Conservation (phyloP, 2,113 vertebrate genomes). For the Stictonetta naevosa region DNA sequence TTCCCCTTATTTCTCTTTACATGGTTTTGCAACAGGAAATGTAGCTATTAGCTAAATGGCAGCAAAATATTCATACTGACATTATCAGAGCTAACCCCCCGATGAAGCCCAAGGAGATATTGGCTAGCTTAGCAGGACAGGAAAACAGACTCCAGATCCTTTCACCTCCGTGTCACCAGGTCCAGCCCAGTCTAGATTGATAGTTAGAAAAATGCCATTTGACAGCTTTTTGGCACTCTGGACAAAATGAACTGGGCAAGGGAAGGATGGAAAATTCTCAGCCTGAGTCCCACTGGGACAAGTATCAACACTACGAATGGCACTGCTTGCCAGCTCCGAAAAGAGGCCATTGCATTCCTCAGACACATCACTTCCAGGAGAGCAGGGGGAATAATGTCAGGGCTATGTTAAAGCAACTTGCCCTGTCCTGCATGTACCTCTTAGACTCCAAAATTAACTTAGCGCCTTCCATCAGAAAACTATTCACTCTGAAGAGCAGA, state of each 20-base stretch:
- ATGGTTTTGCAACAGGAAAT: constrained; percentile 14
- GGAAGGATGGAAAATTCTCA: constrained; percentile 53
- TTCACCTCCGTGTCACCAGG: constrained; percentile 33
- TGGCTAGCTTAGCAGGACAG: neutral
- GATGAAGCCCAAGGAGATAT: neutral
- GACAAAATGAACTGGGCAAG: constrained; percentile 39
- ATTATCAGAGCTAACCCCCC: constrained; percentile 5
- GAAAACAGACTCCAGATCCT: constrained; percentile 34
- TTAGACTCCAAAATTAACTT: neutral
- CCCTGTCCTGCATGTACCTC: neutral
- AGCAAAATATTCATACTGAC: constrained; percentile 17
- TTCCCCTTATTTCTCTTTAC: neutral
- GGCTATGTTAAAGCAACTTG: neutral
- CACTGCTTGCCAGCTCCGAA: constrained; percentile 39
- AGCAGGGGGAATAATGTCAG: neutral
- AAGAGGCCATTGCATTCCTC: constrained; percentile 29
- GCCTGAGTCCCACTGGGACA: constrained; percentile 33
- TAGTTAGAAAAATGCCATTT: constrained; percentile 22
- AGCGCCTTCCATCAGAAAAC: constrained; percentile 5
- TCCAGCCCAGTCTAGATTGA: constrained; percentile 9
- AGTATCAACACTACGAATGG: constrained; percentile 35
- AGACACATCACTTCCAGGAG: neutral
- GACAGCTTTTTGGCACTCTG: constrained; percentile 48
- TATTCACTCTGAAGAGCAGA: neutral
- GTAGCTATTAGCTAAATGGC: neutral